Evolutionary conservation across 2,888 invertebrate species (phyloP).

Genomic region (Phyllotreta cruciferae): DNA sequence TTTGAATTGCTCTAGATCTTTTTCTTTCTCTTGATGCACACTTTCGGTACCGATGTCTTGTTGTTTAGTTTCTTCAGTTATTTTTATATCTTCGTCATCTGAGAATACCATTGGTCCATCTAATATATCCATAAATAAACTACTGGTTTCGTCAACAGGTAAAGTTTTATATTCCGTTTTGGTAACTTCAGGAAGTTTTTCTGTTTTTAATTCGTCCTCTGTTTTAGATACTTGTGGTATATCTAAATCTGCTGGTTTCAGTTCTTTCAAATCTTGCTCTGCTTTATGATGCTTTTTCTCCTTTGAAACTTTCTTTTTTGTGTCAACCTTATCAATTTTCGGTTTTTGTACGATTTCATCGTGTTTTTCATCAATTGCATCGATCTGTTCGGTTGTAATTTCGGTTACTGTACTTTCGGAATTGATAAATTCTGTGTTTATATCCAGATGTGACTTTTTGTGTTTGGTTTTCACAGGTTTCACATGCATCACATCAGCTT

Average conservation of each 20-base stretch:
- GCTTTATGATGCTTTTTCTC: too few species aligned
- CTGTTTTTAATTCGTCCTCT: background rate
- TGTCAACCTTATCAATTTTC: too few species aligned
- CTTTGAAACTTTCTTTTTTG: too few species aligned
- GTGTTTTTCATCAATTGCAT: too few species aligned
- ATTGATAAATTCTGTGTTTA: slow-evolving; percentile 2
- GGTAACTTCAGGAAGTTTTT: background rate
- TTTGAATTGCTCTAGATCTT: too few species aligned
- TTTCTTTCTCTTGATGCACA: slow-evolving; percentile 18
- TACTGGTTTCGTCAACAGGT: slow-evolving; percentile 45
- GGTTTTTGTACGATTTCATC: too few species aligned
- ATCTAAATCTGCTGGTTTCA: background rate
- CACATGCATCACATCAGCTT: slow-evolving; percentile 4
- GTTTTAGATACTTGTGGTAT: background rate
- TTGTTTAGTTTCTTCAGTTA: background rate
- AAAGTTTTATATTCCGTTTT: slow-evolving; percentile 43
- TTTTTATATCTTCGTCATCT: slow-evolving; percentile 43
- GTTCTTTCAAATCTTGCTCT: background rate
- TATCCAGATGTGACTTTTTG: slow-evolving; percentile 14
- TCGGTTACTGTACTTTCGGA: slow-evolving; percentile 6
- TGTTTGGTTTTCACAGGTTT: slow-evolving; percentile 13
- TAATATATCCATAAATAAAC: slow-evolving; percentile 43
- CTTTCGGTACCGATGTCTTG: background rate
- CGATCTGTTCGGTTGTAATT: background rate
- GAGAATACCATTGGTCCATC: slow-evolving; percentile 50